These are phyloP conservation scores for Polymixis flavicincta DNA, from an alignment of 2,888 invertebrate genomes.

Conservation along the genomic window DNA sequence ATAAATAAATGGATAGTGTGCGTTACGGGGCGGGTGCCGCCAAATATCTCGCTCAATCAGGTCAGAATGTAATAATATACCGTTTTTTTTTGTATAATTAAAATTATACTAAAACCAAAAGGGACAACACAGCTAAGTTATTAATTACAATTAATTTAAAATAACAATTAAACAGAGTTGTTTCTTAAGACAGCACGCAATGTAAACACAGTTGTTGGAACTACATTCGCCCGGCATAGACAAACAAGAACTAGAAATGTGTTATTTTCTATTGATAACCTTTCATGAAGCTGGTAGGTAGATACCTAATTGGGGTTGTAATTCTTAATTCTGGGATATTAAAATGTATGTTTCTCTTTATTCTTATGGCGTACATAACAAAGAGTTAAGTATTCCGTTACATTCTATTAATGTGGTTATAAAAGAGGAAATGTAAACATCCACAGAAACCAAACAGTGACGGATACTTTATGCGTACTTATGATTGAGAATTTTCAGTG, in stretches of 20 bases:
- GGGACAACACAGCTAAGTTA: neutral
- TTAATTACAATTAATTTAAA: neutral
- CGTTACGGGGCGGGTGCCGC: too few relatives aligned
- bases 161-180: neutral
- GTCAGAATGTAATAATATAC: neutral
- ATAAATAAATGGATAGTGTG: too few relatives aligned
- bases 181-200: too few relatives aligned
- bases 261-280: slow-evolving; percentile 8
- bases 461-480: too few relatives aligned
- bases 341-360: neutral
- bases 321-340: neutral
- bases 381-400: neutral
- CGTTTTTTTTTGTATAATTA: neutral
- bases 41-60: too few relatives aligned
- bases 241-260: slow-evolving; percentile 6
- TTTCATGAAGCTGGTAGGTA: neutral
- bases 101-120: neutral
- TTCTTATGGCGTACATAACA: neutral
- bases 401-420: neutral
- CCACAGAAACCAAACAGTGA: too few relatives aligned
- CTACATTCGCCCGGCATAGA: neutral
- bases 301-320: neutral
- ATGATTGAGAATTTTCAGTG: neutral
- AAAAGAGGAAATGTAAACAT: neutral
- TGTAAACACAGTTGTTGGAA: neutral